Evolutionary conservation across 2,113 vertebrate species (phyloP), one percentile per base, ranked within the genome.

Genomic region (Callipepla squamata): DNA sequence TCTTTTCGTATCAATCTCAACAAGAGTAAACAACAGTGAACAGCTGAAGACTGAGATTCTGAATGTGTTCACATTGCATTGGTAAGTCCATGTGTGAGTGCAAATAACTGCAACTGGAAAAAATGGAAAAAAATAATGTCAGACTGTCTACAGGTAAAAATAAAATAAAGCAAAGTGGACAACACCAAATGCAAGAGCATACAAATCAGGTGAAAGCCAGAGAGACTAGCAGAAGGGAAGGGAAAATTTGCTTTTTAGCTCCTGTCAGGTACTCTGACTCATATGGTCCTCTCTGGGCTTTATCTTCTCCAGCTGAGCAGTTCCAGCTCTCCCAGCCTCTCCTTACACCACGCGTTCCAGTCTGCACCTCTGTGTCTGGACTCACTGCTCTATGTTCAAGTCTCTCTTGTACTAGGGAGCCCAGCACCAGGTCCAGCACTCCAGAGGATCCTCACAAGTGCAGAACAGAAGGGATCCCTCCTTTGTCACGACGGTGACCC

Each of bases 211-310:
- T 11, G 25, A 78, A 58, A 42, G 36, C 30, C 78, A 61, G 57
- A 59, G 75, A 61, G 57, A 59, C 57, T 45, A 69, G 25, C 28
- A 86, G 47, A 90, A 89, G 66, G 44, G 87, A 90, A 92, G 63
- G 45, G 81, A 90, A 92, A 93, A 69, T 92, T 96, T 91, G 78
- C 66, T 3, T 78, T 28, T 85, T 75, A 81, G 40, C 38, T 84
- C 13, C 17, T 63, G 32, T 80, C 20, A 14, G 40, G 36, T 36
- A 36, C 36, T 36, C 36, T 36, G 36, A 36, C 36, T 36, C 36
- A 36, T 36, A 36, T 36, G 8, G 36, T 67, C 22, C 9, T 7
- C 10, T 28, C 40, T 40, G 40, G 76, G 30, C 13, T 13, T 73
- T 42, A 21, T 55, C 42, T 42, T 59, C 13, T 59, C 7, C n/a